Percentiles rank a stretch among this genome's conserved stretches.
These are phyloP conservation scores for Eutolmus rufibarbis DNA, from an alignment of 2,888 invertebrate species.

Conservation along the genomic window DNA sequence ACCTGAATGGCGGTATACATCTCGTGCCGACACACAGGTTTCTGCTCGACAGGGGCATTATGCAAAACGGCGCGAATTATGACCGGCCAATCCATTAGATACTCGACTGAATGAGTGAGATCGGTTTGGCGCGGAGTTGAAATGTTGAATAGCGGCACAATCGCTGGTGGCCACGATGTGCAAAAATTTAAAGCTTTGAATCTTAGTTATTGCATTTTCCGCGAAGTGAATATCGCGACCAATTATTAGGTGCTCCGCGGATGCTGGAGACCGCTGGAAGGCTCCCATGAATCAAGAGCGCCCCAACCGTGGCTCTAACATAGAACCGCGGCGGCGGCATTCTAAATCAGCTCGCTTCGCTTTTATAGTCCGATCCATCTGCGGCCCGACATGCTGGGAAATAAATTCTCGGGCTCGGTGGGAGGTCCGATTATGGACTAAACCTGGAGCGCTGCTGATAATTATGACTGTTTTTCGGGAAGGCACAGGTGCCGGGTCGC, in stretches of 20 bases:
- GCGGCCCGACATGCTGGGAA: neutral
- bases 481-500: neutral
- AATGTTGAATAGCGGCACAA: neutral
- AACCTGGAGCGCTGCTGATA: neutral
- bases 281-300: neutral
- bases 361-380: neutral
- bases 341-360: neutral
- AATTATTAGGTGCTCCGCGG: neutral
- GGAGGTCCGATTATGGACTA: conserved; percentile 7
- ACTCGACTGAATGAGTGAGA: neutral
- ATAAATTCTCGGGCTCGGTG: conserved; percentile 5
- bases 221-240: neutral
- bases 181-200: neutral
- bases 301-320: neutral
- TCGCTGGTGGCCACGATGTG: neutral
- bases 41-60: neutral
- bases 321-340: neutral
- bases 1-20: neutral
- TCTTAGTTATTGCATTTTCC: neutral
- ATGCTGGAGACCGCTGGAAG: neutral
- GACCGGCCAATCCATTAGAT: neutral
- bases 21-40: neutral
- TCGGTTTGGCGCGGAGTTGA: neutral
- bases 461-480: conserved; percentile 1
- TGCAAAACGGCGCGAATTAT: neutral